Conservation (phyloP, 2,888 invertebrate genomes). For the Tigriopus californicus region DNA sequence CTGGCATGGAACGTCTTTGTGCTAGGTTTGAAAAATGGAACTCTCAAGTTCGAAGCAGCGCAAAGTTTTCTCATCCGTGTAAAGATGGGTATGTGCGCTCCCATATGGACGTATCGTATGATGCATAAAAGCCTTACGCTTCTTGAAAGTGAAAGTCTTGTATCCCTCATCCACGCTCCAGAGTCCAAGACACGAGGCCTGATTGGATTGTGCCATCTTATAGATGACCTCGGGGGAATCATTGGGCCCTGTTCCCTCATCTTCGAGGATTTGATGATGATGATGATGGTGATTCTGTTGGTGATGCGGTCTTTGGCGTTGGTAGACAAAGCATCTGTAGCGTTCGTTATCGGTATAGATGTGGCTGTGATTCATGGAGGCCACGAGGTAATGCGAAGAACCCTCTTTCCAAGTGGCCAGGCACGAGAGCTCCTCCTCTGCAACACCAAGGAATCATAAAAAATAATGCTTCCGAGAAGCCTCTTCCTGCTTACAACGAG, state of each 20-base stretch:
- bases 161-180: slow-evolving; percentile 8
- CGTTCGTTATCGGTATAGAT: slow-evolving; percentile 78
- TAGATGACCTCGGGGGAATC: slow-evolving; percentile 19
- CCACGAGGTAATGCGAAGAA: slow-evolving; percentile 70
- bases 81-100: too few species aligned
- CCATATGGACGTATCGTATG: too few species aligned
- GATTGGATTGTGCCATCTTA: slow-evolving; percentile 28
- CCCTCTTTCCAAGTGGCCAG: slow-evolving; percentile 60
- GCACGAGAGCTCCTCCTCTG: slow-evolving; percentile 9
- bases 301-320: slow-evolving; percentile 32
- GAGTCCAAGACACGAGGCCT: slow-evolving; percentile 26
- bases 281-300: too few species aligned
- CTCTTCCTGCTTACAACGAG: too few species aligned
- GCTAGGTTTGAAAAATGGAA: too few species aligned
- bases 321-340: slow-evolving; percentile 86
- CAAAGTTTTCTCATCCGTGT: too few species aligned
- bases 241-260: not conserved
- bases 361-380: slow-evolving; percentile 70
- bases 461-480: not conserved
- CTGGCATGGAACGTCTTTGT: too few species aligned
- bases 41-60: too few species aligned
- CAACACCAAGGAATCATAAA: not conserved
- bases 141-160: slow-evolving; percentile 8
- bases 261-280: slow-evolving; percentile 22
- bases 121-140: slow-evolving; percentile 7